Conservation (phyloP, 2,888 invertebrate species). For the Horisme vitalbata region DNA sequence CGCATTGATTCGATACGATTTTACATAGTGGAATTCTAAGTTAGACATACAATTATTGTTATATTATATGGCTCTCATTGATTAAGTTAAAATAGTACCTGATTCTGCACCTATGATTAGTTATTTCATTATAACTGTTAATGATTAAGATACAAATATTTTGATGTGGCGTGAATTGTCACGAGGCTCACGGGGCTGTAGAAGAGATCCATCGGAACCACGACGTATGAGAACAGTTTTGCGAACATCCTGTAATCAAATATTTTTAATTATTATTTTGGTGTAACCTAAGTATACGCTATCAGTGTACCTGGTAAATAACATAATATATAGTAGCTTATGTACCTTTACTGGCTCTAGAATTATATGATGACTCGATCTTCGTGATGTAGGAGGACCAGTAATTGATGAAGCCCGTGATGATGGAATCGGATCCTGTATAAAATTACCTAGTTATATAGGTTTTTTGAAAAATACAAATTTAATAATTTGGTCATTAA, state of each 20-base stretch:
- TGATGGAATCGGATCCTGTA: constrained; percentile 64
- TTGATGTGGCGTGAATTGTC: constrained; percentile 61
- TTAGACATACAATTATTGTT: too few species aligned
- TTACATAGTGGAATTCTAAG: too few species aligned
- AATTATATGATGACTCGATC: constrained; percentile 72
- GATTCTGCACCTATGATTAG: too few species aligned
- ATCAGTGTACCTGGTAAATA: too few species aligned
- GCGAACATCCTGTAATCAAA: constrained; percentile 61
- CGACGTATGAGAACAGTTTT: constrained; percentile 68
- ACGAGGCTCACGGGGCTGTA: constrained; percentile 60
- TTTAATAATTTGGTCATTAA: not conserved
- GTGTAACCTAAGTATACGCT: too few species aligned
- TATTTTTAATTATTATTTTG: not conserved
- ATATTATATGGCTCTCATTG: too few species aligned
- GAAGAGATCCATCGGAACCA: constrained; percentile 70
- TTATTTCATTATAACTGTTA: too few species aligned
- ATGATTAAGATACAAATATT: constrained; percentile 60
- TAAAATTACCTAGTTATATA: not conserved
- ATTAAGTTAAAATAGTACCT: too few species aligned
- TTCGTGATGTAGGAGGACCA: constrained; percentile 69
- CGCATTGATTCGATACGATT: too few species aligned
- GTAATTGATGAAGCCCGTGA: constrained; percentile 71
- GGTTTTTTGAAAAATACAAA: not conserved
- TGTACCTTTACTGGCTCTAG: constrained; percentile 70
- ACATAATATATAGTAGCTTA: too few species aligned